These are phyloP conservation scores for Xenus cinereus DNA, from an alignment of 2,113 vertebrate species.

Conservation along the genomic window DNA sequence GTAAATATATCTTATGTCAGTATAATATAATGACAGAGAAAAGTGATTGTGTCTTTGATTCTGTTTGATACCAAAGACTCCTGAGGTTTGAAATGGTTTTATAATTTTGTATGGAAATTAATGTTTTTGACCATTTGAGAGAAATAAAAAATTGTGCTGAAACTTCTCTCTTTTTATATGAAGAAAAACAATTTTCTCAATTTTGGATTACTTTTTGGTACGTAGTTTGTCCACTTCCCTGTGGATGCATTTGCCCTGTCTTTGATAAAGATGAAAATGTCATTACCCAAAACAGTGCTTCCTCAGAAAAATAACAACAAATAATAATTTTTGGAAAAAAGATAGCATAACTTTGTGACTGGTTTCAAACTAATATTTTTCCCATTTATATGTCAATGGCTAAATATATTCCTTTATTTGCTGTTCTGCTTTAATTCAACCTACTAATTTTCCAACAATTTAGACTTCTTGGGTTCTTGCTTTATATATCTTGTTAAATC, in stretches of 20 bases:
- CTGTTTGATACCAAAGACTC: accelerated
- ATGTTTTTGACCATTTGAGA: background rate
- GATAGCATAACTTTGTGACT: background rate
- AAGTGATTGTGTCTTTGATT: background rate
- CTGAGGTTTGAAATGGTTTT: background rate
- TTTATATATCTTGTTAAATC: background rate
- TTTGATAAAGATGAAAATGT: background rate
- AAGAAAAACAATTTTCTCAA: background rate
- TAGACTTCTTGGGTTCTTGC: background rate
- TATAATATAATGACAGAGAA: background rate
- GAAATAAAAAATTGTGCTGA: background rate
- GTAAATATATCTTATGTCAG: background rate
- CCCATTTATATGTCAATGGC: background rate
- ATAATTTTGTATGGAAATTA: background rate
- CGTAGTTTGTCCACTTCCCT: background rate
- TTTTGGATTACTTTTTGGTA: background rate
- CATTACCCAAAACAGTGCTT: accelerated
- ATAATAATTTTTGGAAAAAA: background rate
- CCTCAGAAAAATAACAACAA: background rate
- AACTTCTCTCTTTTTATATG: background rate
- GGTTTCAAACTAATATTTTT: background rate
- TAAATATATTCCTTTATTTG: background rate
- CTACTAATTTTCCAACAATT: background rate
- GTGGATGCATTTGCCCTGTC: background rate
- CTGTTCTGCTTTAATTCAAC: background rate